Conservation (phyloP, 2,888 invertebrate species). For the Baronia brevicornis region DNA sequence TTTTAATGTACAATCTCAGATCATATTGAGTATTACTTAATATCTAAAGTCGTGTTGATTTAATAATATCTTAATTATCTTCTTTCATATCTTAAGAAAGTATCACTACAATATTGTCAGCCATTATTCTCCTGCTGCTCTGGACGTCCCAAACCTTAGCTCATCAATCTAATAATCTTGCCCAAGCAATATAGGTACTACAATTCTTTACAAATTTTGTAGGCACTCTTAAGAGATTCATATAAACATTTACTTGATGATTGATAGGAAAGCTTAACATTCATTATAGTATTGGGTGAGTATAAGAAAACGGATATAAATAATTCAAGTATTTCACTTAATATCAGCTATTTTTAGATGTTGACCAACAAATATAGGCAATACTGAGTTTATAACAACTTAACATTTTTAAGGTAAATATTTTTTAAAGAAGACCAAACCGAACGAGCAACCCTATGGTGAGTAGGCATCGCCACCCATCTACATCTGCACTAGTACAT, state of each 20-base stretch:
- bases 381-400: too few relatives aligned
- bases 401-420: too few relatives aligned
- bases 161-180: slow-evolving; percentile 23
- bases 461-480: too few relatives aligned
- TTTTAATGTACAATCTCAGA: slow-evolving; percentile 10
- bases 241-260: too few relatives aligned
- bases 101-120: slow-evolving; percentile 45
- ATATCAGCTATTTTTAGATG: too few relatives aligned
- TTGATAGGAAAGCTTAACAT: too few relatives aligned
- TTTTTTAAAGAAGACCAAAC: too few relatives aligned
- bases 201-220: slow-evolving; percentile 14
- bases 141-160: slow-evolving; percentile 33
- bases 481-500: too few relatives aligned
- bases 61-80: slow-evolving; percentile 11
- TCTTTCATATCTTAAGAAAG: slow-evolving; percentile 6
- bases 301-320: too few relatives aligned
- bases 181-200: slow-evolving; percentile 10
- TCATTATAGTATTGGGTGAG: too few relatives aligned
- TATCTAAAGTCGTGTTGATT: slow-evolving; percentile 16
- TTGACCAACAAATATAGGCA: too few relatives aligned
- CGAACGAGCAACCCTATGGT: neutral
- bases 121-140: slow-evolving; percentile 69
- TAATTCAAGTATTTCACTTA: too few relatives aligned
- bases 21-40: slow-evolving; percentile 32
- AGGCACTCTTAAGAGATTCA: slow-evolving; percentile 1